Evolutionary conservation across 1,140 invertebrate species (phyloP), one percentile per base, ranked within the genome.

Genomic region (Drosophila ercepeae): DNA sequence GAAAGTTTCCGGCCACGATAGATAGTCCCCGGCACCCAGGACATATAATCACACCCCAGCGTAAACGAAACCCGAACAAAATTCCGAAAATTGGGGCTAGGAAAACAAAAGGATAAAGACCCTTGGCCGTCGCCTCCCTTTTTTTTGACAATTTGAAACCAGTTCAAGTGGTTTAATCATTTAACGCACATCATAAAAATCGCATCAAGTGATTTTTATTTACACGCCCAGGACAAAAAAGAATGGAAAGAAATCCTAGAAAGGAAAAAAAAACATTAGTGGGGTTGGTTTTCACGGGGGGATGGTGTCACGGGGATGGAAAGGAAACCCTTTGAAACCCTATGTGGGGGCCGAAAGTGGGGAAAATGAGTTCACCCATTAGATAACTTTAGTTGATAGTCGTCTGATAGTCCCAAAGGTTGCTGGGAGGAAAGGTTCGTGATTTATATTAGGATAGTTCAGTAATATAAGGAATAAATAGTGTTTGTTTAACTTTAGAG

Each of bases 121-220:
- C 63, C 46, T 65, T 65, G 27, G 8, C 53, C 41, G 36, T 34
- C 49, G 39, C 51, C 59, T 45, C 21, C 53, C 48, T 53, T 54
- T 74, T 72, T 57, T 78, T 72, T 69, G 82, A 71, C 82, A 88
- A 86, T 86, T 86, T 88, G 82, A 86, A 53, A 82, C 82, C 82
- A 82, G 86, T 82, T 89, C 83, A 89, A 88, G 83, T 89, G 83
- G 78, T 83, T 83, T 88, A 88, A 88, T 88, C 83, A 88, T 88
- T 88, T 88, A 88, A 89, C 78, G 84, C 83, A 75, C 83, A 89
- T 88, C 83, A 83, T 88, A 89, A 89, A 88, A 88, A 89, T 88
- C 83, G 51, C 71, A 88, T 88, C 78, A 89, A 89, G 78, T 89
- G 82, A 86, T 75, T 86, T 86, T 88, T 88, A 81, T 88, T 84